Base-by-base conservation (phyloP, 1,140 invertebrate genomes). In the Coptotermes formosanus region DNA sequence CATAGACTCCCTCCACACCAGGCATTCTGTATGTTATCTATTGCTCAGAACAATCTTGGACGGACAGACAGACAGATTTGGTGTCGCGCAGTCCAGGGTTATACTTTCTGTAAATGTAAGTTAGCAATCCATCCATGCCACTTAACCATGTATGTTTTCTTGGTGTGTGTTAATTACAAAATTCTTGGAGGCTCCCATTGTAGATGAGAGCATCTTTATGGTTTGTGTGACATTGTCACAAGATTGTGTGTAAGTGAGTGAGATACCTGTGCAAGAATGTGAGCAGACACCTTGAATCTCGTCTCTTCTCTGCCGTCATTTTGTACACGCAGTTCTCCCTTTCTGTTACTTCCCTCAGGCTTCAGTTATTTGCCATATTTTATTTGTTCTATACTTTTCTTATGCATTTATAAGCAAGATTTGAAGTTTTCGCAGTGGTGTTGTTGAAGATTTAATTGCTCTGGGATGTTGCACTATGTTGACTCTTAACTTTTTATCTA, bases 31-130 rank as follows among this genome's bases (percentile, higher is more conserved):
- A 75, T 75, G 64, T 75, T 30, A 75, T 75, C 64, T 75, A 75
- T 75, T 75, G 64, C 64, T 75, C 64, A 75, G 64, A 75, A 75
- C 64, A 75, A 75, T 75, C 64, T 75, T 75, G 64, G 64, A 75
- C 64, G 64, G 64, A 75, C n/a, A 75, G 64, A 75, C n/a, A 30
- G 64, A 30, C 64, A 75, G 64, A 30, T 75, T 19, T 75, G 64
- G 64, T 75, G 64, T 75, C 64, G 64, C 25, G 64, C 30, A 75
- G 64, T 75, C 64, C 64, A 75, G 64, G 64, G 25, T 75, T 75
- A 75, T 6, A 75, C 64, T 75, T 75, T 25, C n/a, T 75, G 64
- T 75, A 75, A 75, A n/a, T 14, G 14, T 75, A 75, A 75, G 8
- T 75, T 75, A 75, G 64, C n/a, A 75, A 75, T 75, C 64, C 64